Evolutionary conservation across 2,797 vertebrate genomes (phyloP).

Genomic region (Enteromius paludinosus): DNA sequence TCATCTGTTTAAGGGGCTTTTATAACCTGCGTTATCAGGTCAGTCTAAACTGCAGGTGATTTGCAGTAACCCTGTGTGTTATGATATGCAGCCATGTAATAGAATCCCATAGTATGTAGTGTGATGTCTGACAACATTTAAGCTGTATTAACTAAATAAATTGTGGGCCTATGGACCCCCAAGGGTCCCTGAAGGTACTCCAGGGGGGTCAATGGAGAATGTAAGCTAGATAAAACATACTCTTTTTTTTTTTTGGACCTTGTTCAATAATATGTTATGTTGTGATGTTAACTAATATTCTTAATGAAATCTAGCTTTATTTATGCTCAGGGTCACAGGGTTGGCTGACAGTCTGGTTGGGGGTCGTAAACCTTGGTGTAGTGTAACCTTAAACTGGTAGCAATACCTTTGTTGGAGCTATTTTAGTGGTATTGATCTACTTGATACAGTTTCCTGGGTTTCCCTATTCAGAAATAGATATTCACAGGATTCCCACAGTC

Average conservation of each 20-base stretch:
- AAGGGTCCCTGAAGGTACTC: background rate
- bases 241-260: background rate
- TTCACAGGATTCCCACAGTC: background rate
- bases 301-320: constrained; percentile 15
- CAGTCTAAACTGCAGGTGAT: constrained; percentile 9
- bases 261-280: background rate
- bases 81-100: background rate
- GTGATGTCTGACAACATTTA: background rate
- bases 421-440: background rate
- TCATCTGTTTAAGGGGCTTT: constrained; percentile 1
- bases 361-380: background rate
- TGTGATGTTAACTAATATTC: background rate
- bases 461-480: background rate
- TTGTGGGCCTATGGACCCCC: background rate
- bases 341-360: background rate
- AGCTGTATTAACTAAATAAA: background rate
- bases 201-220: background rate
- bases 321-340: background rate
- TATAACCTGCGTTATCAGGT: constrained; percentile 1
- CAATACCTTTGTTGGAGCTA: constrained; percentile 6
- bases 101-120: background rate
- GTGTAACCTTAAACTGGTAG: background rate
- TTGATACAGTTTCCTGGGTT: background rate
- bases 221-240: background rate
- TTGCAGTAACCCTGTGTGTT: constrained; percentile 10